phyloP scores from a whole-genome alignment of 2,113 vertebrate species.

The Chinchilla lanigera region DNA sequence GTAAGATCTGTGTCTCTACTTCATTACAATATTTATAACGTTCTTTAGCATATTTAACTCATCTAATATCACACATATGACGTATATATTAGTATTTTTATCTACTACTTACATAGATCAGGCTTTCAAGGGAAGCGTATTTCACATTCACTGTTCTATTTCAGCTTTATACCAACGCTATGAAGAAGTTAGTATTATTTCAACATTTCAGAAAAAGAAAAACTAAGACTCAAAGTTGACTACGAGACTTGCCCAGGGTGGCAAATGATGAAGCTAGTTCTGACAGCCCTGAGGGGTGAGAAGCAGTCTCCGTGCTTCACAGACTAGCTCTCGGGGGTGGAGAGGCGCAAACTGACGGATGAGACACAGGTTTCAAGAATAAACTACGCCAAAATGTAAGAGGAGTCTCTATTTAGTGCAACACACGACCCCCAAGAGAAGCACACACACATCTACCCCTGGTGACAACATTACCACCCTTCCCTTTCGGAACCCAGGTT shows the following conservation, averaged over 20 bases:
- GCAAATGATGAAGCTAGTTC: neutral
- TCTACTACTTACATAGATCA: neutral
- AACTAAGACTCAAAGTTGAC: neutral
- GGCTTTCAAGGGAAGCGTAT: neutral
- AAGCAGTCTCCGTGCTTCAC: neutral
- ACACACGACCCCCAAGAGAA: neutral
- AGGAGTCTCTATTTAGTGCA: neutral
- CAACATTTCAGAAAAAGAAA: slow-evolving; percentile 32
- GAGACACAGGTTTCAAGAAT: neutral
- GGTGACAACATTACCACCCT: neutral
- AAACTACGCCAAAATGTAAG: neutral
- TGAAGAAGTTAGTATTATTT: slow-evolving; percentile 1
- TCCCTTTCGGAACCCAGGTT: neutral
- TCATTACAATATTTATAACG: neutral
- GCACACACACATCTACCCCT: neutral
- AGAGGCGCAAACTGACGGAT: neutral
- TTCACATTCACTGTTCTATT: slow-evolving; percentile 26
- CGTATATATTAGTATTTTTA: neutral
- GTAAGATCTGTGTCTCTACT: neutral
- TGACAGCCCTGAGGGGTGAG: neutral
- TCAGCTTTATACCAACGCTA: neutral
- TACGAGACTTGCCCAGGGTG: neutral
- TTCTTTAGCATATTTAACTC: neutral
- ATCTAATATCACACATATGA: neutral
- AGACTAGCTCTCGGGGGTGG: neutral